Evolutionary conservation across 2,113 vertebrate species (phyloP).

Genomic region (Casuarius casuarius): DNA sequence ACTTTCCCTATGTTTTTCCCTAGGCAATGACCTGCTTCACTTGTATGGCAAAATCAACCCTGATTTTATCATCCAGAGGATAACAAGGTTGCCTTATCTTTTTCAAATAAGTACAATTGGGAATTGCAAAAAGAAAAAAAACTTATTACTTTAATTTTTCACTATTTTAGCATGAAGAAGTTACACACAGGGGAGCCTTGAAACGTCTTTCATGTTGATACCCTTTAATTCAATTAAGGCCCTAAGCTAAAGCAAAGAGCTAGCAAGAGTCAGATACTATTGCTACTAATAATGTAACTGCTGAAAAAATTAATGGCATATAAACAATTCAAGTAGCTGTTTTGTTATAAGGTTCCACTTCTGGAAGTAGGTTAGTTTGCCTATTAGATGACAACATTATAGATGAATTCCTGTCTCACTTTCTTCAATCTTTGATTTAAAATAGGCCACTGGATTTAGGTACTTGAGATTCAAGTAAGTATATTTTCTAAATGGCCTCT

Average conservation of each 20-base stretch:
- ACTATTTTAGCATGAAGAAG: neutral
- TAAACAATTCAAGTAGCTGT: slow-evolving; percentile 20
- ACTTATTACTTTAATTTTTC: slow-evolving; percentile 47
- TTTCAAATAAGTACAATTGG: neutral
- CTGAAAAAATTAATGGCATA: slow-evolving; percentile 38
- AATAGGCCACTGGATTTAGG: neutral
- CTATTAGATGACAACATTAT: neutral
- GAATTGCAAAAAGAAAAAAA: neutral
- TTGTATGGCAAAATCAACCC: neutral
- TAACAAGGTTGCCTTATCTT: slow-evolving; percentile 4
- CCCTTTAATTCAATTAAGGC: slow-evolving; percentile 63
- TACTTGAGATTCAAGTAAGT: neutral
- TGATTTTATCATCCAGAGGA: slow-evolving; percentile 6
- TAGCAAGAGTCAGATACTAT: slow-evolving; percentile 45
- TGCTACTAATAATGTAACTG: slow-evolving; percentile 49
- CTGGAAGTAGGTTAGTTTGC: neutral
- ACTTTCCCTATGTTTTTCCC: slow-evolving; percentile 26
- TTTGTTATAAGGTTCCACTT: neutral
- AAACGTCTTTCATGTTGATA: slow-evolving; percentile 51
- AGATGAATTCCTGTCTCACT: neutral
- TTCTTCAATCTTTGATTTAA: slow-evolving; percentile 1
- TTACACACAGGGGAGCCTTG: slow-evolving; percentile 45
- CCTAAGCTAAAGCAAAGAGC: slow-evolving; percentile 53
- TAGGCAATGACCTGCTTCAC: slow-evolving; percentile 48
- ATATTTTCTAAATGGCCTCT: slow-evolving; percentile 42